Conservation (phyloP, 2,888 invertebrate species). For the Campopleginae sp. region DNA sequence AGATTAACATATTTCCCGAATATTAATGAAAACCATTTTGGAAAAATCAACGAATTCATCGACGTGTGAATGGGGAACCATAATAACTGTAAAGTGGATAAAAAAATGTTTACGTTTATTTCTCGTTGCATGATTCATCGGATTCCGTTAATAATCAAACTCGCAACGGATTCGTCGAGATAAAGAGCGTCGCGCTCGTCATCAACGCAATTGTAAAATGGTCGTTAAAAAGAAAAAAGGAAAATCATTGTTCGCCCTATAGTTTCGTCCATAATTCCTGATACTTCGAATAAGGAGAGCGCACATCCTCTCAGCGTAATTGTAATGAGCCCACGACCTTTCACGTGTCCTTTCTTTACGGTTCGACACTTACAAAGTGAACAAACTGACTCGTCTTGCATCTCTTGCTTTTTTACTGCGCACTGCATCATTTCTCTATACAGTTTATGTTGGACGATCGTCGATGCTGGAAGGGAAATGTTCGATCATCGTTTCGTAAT, state of each 20-base stretch:
- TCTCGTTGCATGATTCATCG: neutral
- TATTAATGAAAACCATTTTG: neutral
- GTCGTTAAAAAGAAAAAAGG: neutral
- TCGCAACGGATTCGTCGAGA: neutral
- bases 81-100: neutral
- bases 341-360: conserved; percentile 10
- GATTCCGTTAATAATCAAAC: neutral
- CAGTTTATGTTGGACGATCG: conserved; percentile 16
- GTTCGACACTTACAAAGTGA: conserved; percentile 61
- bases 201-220: conserved; percentile 2
- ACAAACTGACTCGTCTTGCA: conserved; percentile 9
- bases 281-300: conserved; percentile 40
- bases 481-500: conserved; percentile 66
- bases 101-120: neutral
- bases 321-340: conserved; percentile 26
- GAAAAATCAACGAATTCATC: neutral
- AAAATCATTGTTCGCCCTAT: neutral
- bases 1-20: neutral
- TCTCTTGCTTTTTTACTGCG: conserved; percentile 6
- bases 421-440: conserved; percentile 21
- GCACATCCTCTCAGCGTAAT: conserved; percentile 50
- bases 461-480: conserved; percentile 51
- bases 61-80: neutral
- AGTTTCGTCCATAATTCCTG: conserved; percentile 23
- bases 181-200: neutral